Evolutionary conservation across 1,140 invertebrate genomes (phyloP).

Genomic region (Polypedilum pembai): DNA sequence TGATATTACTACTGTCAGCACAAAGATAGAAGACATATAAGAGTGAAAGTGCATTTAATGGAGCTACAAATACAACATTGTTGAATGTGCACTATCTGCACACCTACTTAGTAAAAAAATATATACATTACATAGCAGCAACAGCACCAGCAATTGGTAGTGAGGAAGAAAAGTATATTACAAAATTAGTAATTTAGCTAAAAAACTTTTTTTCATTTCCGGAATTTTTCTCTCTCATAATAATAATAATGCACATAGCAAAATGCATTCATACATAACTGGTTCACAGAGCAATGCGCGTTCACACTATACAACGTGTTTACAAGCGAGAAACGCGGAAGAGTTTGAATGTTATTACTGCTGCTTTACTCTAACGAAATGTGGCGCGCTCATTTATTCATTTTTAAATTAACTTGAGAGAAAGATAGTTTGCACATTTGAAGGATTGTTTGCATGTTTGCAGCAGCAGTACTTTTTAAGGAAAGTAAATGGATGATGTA

Average conservation of each 20-base stretch:
- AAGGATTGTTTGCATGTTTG: too few species aligned
- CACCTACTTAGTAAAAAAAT: neutral
- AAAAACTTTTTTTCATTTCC: conserved; percentile 4
- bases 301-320: neutral
- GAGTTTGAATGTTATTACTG: neutral
- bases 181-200: conserved; percentile 4
- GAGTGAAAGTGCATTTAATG: conserved; percentile 19
- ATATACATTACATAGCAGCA: neutral
- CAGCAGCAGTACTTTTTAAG: too few species aligned
- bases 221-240: neutral
- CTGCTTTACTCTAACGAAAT: neutral
- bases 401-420: too few species aligned
- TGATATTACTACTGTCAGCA: too few species aligned
- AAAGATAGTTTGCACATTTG: too few species aligned
- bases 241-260: neutral
- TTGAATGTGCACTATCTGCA: too few species aligned
- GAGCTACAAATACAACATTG: neutral
- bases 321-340: conserved; percentile 22
- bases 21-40: neutral
- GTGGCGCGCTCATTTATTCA: neutral
- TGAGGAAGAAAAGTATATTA: conserved; percentile 5
- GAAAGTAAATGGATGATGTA: too few species aligned
- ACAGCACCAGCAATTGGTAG: neutral
- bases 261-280: conserved; percentile 14
- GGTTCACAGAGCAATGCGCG: conserved; percentile 1